Conservation (phyloP, 1,140 invertebrate species). For the Dufourea novaeangliae region DNA sequence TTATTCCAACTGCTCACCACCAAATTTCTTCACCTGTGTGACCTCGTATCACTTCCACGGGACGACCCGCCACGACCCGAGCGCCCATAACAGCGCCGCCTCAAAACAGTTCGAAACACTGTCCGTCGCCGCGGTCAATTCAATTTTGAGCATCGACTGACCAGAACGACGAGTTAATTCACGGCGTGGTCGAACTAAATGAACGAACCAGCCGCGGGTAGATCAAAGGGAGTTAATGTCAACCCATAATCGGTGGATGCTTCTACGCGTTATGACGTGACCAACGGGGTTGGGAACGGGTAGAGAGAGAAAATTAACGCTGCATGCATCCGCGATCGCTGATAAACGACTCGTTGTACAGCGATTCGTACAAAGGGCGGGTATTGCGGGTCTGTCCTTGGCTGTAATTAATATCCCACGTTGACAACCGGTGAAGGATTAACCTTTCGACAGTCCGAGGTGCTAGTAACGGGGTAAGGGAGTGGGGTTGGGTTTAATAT, state of each 20-base stretch:
- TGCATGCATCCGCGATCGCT: background rate
- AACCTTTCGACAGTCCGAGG: background rate
- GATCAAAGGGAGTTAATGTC: background rate
- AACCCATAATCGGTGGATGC: background rate
- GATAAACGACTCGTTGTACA: conserved; percentile 9
- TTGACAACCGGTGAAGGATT: background rate
- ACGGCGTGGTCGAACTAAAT: background rate
- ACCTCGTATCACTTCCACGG: too few relatives aligned
- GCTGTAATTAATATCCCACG: background rate
- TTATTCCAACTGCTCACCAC: too few relatives aligned
- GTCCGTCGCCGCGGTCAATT: background rate
- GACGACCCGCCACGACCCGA: too few relatives aligned
- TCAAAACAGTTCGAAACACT: too few relatives aligned
- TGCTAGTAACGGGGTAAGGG: background rate
- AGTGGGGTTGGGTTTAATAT: background rate
- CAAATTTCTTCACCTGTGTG: too few relatives aligned
- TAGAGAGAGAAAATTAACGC: background rate
- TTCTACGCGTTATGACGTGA: background rate
- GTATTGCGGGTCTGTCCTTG: background rate
- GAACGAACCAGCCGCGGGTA: background rate
- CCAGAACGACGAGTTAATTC: background rate
- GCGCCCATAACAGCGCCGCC: too few relatives aligned
- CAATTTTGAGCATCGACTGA: background rate
- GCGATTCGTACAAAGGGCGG: background rate
- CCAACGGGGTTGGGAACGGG: too few relatives aligned